Base-by-base conservation (phyloP, 2,797 vertebrate species). In the Gambusia yucatana region DNA sequence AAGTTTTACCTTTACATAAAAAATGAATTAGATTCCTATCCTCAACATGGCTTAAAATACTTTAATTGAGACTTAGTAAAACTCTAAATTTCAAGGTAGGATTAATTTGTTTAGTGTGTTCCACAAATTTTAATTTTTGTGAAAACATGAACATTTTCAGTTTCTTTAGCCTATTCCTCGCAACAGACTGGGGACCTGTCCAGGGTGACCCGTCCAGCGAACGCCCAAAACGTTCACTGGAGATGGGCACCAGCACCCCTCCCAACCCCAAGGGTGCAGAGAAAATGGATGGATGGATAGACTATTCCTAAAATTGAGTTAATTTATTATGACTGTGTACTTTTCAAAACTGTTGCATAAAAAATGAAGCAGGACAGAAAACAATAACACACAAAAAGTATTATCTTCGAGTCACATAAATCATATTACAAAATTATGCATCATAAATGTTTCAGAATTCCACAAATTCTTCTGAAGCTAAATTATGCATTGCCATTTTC, bases 341-440 rank as follows among this genome's bases (percentile, higher is more conserved):
- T 79, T 71, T 65, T n/a, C 30, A 1, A 73, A n/a, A 70, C 48
- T 59, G 71, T 22, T 20, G 8, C 79, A 75, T 33, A n/a, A 44
- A 63, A 71, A 77, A 71, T 71, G 33, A 4, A 82, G 59, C 69
- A 39, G 4, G 28, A 16, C 16, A 79, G 43, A 82, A 83, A 84
- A 75, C 20, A 70, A 76, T 50, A 47, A 70, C 39, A 14, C 63
- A 65, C 33, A 52, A 47, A 74, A 70, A 44, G n/a, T 47, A 0
- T 50, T 22, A 22, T 25, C 47, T 25, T 70, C 75, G 14, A 75
- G 59, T 61, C 50, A 75, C 71, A 71, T 77, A 30, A 83, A 82
- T 87, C 79, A 73, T 30, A 65, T 9, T 1, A 72, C 75, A 80
- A 74, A 72, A 78, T 75, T 4, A 80, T 77, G 48, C 50, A 80